Conservation (phyloP, 2,113 vertebrate genomes). For the Sciurus niger region DNA sequence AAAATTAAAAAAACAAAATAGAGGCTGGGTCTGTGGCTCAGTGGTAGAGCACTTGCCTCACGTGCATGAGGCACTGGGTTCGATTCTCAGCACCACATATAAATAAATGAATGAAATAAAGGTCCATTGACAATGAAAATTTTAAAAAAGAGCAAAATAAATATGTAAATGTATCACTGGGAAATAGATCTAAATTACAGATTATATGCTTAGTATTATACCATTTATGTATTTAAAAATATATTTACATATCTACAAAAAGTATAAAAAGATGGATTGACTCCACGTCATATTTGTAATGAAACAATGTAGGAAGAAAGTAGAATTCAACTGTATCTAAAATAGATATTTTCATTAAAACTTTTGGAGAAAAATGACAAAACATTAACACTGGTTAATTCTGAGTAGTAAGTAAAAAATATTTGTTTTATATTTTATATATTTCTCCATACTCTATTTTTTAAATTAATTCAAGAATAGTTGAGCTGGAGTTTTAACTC, state of each 20-base stretch:
- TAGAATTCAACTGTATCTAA: not conserved
- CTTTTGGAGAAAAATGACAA: slow-evolving; percentile 28
- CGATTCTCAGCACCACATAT: too few species aligned
- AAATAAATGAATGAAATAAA: too few species aligned
- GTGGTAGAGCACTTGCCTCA: too few species aligned
- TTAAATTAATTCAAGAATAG: not conserved
- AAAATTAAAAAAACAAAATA: too few species aligned
- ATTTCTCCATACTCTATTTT: not conserved
- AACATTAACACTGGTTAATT: slow-evolving; percentile 26
- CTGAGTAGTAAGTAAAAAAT: not conserved
- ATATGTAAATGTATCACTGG: not conserved
- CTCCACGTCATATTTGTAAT: not conserved
- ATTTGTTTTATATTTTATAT: not conserved
- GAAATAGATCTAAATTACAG: not conserved
- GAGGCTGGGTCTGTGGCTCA: too few species aligned
- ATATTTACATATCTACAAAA: not conserved
- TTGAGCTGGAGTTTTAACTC: not conserved
- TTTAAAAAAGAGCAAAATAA: too few species aligned
- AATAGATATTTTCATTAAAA: not conserved
- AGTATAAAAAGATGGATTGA: not conserved
- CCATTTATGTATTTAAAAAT: not conserved
- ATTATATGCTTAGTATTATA: not conserved
- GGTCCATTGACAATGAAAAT: too few species aligned
- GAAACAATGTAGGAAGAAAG: not conserved
- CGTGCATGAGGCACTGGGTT: too few species aligned